Base-by-base conservation (phyloP, 2,888 invertebrate genomes). In the Syritta pipiens region DNA sequence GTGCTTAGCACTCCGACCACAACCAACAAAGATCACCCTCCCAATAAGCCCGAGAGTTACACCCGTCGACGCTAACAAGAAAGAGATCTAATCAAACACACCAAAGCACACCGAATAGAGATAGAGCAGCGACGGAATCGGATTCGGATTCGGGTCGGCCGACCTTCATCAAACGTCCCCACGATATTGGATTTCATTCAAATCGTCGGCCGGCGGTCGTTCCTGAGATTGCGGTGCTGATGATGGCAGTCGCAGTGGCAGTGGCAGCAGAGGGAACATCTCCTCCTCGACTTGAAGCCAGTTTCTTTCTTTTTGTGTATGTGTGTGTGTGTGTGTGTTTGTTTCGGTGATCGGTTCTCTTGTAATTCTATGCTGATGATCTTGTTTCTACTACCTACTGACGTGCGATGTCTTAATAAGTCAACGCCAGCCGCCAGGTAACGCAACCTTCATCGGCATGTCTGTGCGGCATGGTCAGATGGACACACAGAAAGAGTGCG, bases 401-500 rank as follows among this genome's bases (percentile, higher is more conserved):
- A 79, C 79, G 79, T 79, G 79, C 79, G 74, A 79, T 79, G 79
- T 79, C 79, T 79, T 79, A 79, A 79, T 79, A 79, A 79, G 74
- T 74, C 74, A 74, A 74, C 79, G 79, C 72, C 72, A 67, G 48
- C 32, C 48, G 28, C 48, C 55, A 74, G 67, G 49, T 72, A 69
- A 60, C 48, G 55, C 53, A 59, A 44, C 63, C 69, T 63, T 76
- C 44, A 76, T 69, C 57, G 55, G 37, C 24, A 51, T 68, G 60
- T 46, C 62, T 30, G 49, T 55, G 60, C 75, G 55, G 51, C 65
- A 72, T 79, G 55, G 60, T 53, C 48, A 72, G 57, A 55, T 67
- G 72, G 67, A 62, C 60, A 65, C 60, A 62, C 60, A 67, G 55
- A 57, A n/a, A 10, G 49, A 67, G 44, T 44, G 44, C 32, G 30